phyloP scores from a whole-genome alignment of 2,888 invertebrate genomes.

The Frankliniella intonsa region DNA sequence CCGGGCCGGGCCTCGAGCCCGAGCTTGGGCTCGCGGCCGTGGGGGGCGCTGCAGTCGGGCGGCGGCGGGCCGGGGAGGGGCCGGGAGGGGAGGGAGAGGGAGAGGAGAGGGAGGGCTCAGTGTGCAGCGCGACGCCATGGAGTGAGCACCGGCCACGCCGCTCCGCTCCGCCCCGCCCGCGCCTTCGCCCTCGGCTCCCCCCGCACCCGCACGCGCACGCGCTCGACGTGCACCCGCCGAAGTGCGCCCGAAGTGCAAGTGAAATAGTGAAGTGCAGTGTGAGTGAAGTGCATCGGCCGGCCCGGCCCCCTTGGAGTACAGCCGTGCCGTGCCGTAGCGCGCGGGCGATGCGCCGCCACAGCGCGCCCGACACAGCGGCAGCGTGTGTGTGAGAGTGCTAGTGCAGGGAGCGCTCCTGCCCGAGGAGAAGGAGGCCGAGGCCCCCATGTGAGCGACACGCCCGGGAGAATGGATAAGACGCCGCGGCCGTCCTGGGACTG shows the following conservation, averaged over 20 bases:
- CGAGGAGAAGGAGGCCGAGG: not conserved
- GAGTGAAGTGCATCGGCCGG: not conserved
- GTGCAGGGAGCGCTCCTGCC: not conserved
- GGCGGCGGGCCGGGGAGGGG: constrained; percentile 15
- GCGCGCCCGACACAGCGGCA: not conserved
- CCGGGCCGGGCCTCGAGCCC: not conserved
- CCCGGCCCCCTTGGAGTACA: not conserved
- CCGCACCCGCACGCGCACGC: too few species aligned
- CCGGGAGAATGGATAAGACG: too few species aligned
- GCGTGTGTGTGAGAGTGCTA: not conserved
- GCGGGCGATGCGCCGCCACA: not conserved
- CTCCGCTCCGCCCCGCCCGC: not conserved
- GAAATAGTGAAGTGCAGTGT: not conserved
- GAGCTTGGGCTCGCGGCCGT: constrained; percentile 20
- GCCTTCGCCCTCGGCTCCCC: too few species aligned
- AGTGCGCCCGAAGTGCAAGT: not conserved
- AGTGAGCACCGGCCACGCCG: constrained; percentile 15
- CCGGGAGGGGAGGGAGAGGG: too few species aligned
- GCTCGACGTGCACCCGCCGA: not conserved
- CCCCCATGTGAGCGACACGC: too few species aligned
- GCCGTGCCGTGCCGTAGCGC: not conserved
- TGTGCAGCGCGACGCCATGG: constrained; percentile 20
- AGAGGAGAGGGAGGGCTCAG: not conserved
- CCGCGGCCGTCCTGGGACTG: too few species aligned
- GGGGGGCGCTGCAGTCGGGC: constrained; percentile 14